Conservation (phyloP, 2,888 invertebrate species). For the Eristalinus sepulchralis region DNA sequence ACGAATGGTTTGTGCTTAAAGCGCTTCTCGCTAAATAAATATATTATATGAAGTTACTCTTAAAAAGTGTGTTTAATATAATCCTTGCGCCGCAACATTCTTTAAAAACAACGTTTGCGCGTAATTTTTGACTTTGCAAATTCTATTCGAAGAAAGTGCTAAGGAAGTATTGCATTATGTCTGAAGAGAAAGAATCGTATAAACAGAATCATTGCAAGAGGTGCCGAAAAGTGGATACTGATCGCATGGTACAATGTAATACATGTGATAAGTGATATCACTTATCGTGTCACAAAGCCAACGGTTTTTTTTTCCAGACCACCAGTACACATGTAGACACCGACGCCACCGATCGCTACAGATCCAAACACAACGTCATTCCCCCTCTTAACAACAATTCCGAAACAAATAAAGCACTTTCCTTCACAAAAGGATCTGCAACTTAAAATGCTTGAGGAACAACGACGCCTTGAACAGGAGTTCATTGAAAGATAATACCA, state of each 20-base stretch:
- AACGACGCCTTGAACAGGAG: conserved; percentile 7
- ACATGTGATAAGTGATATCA: conserved; percentile 12
- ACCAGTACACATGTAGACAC: background rate
- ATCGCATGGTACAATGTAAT: conserved; percentile 15
- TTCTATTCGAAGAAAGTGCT: no score
- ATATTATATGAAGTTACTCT: background rate
- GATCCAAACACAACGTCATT: conserved; percentile 1
- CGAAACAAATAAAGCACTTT: conserved; percentile 6
- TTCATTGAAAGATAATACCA: conserved; percentile 9
- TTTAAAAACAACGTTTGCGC: no score
- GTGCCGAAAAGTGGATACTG: conserved; percentile 7
- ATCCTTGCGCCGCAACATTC: no score
- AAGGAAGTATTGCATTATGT: background rate
- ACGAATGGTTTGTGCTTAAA: background rate
- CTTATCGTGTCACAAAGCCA: background rate
- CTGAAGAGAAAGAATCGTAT: background rate
- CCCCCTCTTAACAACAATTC: background rate
- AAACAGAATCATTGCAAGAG: background rate
- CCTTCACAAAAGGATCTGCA: conserved; percentile 5
- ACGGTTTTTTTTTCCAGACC: background rate
- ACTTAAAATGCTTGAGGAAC: conserved; percentile 9
- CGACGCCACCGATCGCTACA: background rate
- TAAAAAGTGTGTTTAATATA: background rate
- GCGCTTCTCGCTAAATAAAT: background rate
- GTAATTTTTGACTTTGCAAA: no score